Evolutionary conservation across 2,797 vertebrate species (phyloP), one percentile per base, ranked within the genome.

Genomic region (Onychomys arenicola): DNA sequence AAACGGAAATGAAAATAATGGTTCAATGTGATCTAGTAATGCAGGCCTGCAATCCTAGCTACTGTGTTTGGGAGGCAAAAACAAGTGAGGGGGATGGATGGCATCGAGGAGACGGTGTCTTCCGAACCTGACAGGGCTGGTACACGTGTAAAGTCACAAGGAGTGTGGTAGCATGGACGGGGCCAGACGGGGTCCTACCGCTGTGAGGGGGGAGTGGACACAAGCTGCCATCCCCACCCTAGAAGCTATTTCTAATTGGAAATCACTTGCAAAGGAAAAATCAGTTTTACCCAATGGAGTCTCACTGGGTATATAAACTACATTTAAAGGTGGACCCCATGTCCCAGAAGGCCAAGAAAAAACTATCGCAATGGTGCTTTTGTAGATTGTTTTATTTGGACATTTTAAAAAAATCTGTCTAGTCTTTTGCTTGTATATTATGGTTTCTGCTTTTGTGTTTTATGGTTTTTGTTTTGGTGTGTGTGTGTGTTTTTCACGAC

Each of bases 1-100:
- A 94, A 94, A 59, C 52, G 71, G 16, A 17, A 12, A 63, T 71
- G 84, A 83, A 94, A 96, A 86, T 73, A 77, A 59, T 82, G 81
- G 13, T 2, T 85, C 67, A 94, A 73, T 91, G 77, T n/a, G 59
- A 61, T 34, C n/a, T 23, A 27, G 69, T 34, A 6, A 52, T 25
- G 21, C 14, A 32, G 13, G n/a, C n/a, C 69, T 63, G 59, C 43
- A 37, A 32, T 65, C 59, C 59, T 10, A 52, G 34, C 46, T 27
- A 29, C 16, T 83, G 37, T 83, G 14, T 32, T 71, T 5, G n/a
- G 11, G 37, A 75, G 49, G 85, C 34, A 37, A 40, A 37, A 57
- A 37, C 7, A 43, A 29, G 34, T 21, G 40, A 34, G 61, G 61
- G 27, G 57, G 27, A 32, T 29, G 29, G 17, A 34, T 34, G 40